Base-by-base conservation (phyloP, 2,113 vertebrate species). In the Hypomesus transpacificus region DNA sequence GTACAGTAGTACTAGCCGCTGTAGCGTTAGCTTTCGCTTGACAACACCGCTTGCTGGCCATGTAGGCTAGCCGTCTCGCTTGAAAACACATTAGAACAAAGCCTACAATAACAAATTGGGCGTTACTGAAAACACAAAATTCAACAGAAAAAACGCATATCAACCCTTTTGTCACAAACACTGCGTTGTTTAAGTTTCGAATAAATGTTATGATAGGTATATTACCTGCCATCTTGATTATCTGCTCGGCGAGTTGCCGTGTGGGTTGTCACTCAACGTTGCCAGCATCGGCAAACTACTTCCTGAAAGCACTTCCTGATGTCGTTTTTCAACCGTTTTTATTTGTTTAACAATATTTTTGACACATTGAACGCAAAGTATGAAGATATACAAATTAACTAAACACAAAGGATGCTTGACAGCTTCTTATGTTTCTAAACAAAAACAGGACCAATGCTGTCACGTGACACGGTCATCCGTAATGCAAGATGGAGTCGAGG, bases 221-320 rank as follows among this genome's bases (percentile, higher is more conserved):
- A 70, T 87, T 80, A 88, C 92, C 88, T 87, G 92, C 94, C 94
- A 94, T 95, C 91, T 95, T 94, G 91, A 87, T 84, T 83, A 62
- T 87, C 82, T 82, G 84, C 86, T 89, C 80, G 80, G 85, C 80
- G 82, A 85, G 86, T 81, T 85, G 84, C 87, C 81, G 88, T 88
- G 82, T 89, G 85, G 87, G 85, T 85, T 91, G 89, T 90, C 87
- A 89, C 87, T 91, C 88, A 89, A 87, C 80, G 79, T 50, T 46
- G 24, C 62, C 21, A 62, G 59, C 64, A 46, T 46, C 17, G n/a
- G 16, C 16, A 73, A 83, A 86, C 79, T 78, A 91, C 89, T 91
- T 92, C 89, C 90, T 90, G 77, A 88, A 88, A 82, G 58, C 75
- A 87, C 84, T 88, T 91, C 84, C 87, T 85, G 77, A 21, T 59